phyloP scores from a whole-genome alignment of 2,797 vertebrate genomes.

The Cossypha heuglini region DNA sequence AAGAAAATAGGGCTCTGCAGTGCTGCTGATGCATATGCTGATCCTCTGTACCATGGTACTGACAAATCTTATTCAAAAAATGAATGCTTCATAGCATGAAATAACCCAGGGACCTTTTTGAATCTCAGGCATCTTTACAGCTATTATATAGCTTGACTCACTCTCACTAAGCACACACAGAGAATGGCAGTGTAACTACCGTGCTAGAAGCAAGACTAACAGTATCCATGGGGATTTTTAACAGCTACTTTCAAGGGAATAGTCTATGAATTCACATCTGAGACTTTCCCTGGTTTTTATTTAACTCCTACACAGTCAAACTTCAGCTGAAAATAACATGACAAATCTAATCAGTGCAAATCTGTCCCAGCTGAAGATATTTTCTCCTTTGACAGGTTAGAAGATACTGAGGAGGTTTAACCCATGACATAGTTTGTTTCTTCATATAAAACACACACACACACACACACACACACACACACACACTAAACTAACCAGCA shows the following conservation, averaged over 20 bases:
- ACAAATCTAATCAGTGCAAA: constrained; percentile 10
- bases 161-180: background rate
- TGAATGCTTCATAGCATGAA: constrained; percentile 34
- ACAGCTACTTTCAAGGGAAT: background rate
- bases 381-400: background rate
- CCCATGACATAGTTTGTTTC: background rate
- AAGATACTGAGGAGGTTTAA: background rate
- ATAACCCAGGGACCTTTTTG: constrained; percentile 4
- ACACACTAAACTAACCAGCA: background rate
- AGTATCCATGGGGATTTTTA: constrained; percentile 7
- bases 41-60: background rate
- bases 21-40: background rate
- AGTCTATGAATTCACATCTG: background rate
- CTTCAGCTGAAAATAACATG: background rate
- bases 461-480: background rate
- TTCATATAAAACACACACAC: background rate
- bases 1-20: background rate
- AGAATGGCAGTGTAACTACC: background rate
- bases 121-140: constrained; percentile 12
- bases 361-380: background rate
- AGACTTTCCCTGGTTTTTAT: background rate
- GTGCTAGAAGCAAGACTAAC: background rate
- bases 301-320: constrained; percentile 12
- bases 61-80: constrained; percentile 36
- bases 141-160: background rate